Percentiles rank a stretch among this genome's conserved stretches.
Conservation (phyloP, 2,888 invertebrate genomes). For the Adela reaumurella region DNA sequence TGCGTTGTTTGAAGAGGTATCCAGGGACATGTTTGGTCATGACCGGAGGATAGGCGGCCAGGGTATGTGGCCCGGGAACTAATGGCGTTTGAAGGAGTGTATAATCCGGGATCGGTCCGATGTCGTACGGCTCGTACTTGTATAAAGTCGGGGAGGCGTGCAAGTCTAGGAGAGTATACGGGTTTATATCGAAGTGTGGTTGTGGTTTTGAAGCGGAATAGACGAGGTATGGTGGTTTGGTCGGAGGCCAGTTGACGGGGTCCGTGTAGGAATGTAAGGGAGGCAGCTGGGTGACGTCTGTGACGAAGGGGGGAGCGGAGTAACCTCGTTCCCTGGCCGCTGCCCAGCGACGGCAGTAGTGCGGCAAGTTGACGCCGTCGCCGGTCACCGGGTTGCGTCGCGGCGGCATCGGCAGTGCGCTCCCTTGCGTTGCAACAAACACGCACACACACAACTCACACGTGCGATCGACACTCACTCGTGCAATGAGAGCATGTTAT, state of each 20-base stretch:
- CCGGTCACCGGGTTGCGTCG: constrained; percentile 64
- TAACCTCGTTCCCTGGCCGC: constrained; percentile 51
- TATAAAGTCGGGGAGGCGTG: constrained; percentile 35
- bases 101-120: constrained; percentile 38
- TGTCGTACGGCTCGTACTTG: constrained; percentile 34
- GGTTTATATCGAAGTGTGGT: constrained; percentile 26
- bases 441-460: constrained; percentile 12
- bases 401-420: constrained; percentile 40
- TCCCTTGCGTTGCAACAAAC: constrained; percentile 27
- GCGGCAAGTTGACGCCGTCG: constrained; percentile 55
- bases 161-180: constrained; percentile 42
- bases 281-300: constrained; percentile 12
- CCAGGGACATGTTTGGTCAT: constrained; percentile 48
- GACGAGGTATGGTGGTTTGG: constrained; percentile 42
- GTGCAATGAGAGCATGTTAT: no score
- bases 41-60: constrained; percentile 44
- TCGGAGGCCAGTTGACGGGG: constrained; percentile 36
- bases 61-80: constrained; percentile 36
- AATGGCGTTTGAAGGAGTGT: constrained; percentile 28
- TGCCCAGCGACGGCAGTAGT: constrained; percentile 46
- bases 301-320: constrained; percentile 27
- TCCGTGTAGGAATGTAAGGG: constrained; percentile 14
- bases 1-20: constrained; percentile 39
- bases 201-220: constrained; percentile 32
- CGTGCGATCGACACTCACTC: background rate